A percentile compares a stretch with the other conserved stretches of the same genome.
These are phyloP conservation scores for Drosophila helvetica DNA, from an alignment of 2,888 invertebrate species.

Conservation along the genomic window DNA sequence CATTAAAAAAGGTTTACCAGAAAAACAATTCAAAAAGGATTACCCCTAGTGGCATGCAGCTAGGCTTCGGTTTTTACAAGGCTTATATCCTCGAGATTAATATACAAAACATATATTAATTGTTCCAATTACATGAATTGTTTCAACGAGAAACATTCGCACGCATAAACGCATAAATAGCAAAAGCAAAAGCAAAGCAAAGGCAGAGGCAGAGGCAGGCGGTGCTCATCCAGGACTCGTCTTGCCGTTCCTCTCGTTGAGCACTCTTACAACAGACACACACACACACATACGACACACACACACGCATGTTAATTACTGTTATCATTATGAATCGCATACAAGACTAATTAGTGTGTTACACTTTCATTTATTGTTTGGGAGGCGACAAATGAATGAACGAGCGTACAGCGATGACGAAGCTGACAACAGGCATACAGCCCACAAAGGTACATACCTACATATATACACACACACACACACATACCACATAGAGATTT, in stretches of 20 bases:
- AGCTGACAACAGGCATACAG: conserved; percentile 29
- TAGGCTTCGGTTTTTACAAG: too few species aligned
- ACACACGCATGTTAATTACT: conserved; percentile 69
- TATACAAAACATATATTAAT: too few species aligned
- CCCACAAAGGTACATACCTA: conserved; percentile 14
- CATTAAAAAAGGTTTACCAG: too few species aligned
- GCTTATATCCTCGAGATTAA: too few species aligned
- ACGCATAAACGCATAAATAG: conserved; percentile 13
- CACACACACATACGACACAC: conserved; percentile 22
- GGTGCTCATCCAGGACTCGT: not conserved
- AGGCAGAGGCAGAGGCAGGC: conserved; percentile 1
- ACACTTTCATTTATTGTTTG: conserved; percentile 74
- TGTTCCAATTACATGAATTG: too few species aligned
- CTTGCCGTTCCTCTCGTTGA: conserved; percentile 28
- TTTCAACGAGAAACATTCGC: not conserved
- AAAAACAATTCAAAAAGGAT: too few species aligned
- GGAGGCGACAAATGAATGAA: too few species aligned
- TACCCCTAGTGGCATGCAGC: too few species aligned
- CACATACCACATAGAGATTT: conserved; percentile 2
- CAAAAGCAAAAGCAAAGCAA: not conserved
- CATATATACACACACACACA: conserved; percentile 1
- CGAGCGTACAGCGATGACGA: conserved; percentile 23
- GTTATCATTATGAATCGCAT: conserved; percentile 80
- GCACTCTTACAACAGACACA: conserved; percentile 30
- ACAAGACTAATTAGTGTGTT: conserved; percentile 76